phyloP scores from a whole-genome alignment of 2,113 vertebrate species.

The Brachyistius frenatus region DNA sequence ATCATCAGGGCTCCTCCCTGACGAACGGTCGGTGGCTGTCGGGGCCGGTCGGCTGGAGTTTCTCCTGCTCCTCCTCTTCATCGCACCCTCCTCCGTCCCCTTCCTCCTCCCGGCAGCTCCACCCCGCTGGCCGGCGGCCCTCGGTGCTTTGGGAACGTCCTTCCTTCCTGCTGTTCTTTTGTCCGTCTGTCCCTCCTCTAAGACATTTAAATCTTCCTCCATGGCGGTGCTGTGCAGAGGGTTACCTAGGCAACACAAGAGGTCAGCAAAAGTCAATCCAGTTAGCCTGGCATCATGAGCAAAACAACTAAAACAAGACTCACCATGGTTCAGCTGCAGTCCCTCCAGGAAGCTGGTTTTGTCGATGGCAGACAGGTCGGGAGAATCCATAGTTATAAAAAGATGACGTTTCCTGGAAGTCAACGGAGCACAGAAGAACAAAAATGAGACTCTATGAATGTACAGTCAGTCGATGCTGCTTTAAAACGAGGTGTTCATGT shows the following conservation, averaged over 20 bases:
- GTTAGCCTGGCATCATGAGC: neutral
- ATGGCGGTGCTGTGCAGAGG: slow-evolving; percentile 76
- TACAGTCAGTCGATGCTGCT: neutral
- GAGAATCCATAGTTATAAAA: neutral
- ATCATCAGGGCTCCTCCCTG: too few species aligned
- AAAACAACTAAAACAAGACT: neutral
- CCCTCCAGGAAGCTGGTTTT: slow-evolving; percentile 59
- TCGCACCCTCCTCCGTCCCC: neutral
- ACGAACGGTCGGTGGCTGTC: too few species aligned
- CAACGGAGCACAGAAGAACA: neutral
- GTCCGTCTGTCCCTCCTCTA: neutral
- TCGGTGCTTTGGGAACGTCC: neutral
- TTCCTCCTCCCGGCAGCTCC: slow-evolving; percentile 33
- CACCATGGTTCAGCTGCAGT: slow-evolving; percentile 44
- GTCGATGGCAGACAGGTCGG: slow-evolving; percentile 55
- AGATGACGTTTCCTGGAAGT: slow-evolving; percentile 20
- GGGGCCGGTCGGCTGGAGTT: neutral
- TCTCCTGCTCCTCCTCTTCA: neutral
- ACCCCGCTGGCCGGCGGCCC: neutral
- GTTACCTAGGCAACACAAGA: slow-evolving; percentile 51
- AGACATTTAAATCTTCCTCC: slow-evolving; percentile 56
- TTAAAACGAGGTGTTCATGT: neutral
- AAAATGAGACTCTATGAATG: neutral
- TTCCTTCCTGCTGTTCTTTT: neutral
- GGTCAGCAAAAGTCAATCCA: neutral